These are phyloP conservation scores for Harmothoe impar DNA, from an alignment of 2,888 invertebrate genomes.

Conservation along the genomic window DNA sequence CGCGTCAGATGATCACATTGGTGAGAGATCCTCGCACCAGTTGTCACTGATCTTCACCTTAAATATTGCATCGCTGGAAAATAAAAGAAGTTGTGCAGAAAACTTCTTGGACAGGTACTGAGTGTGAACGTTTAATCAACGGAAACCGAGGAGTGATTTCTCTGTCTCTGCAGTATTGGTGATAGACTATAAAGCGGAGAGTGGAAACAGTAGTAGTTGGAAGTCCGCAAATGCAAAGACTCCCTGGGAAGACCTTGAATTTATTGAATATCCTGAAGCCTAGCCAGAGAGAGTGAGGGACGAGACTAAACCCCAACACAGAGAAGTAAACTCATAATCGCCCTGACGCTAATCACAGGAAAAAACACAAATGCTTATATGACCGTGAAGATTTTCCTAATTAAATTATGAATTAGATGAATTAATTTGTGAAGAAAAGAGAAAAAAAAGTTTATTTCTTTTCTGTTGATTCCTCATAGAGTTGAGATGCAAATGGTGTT, in stretches of 20 bases:
- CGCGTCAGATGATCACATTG: no score
- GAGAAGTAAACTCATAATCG: background rate
- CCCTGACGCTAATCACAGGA: background rate
- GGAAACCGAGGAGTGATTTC: background rate
- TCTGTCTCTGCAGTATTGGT: background rate
- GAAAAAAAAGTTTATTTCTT: conserved; percentile 1
- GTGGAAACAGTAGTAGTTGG: background rate
- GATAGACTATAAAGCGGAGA: background rate
- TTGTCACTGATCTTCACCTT: no score
- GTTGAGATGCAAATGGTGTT: conserved; percentile 39
- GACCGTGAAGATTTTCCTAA: background rate
- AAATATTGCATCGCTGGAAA: no score
- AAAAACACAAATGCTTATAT: no score
- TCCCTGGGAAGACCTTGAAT: background rate
- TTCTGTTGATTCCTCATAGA: background rate
- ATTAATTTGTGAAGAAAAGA: background rate
- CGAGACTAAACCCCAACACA: background rate
- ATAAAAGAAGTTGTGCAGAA: no score
- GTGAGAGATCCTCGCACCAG: no score
- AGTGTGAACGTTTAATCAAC: no score
- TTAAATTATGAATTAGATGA: background rate
- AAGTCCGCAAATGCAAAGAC: background rate
- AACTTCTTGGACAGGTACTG: no score
- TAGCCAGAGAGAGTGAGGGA: background rate
- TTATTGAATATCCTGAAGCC: background rate